Base-by-base conservation (phyloP, 1,140 invertebrate species). In the Ostrea denselamellosa region DNA sequence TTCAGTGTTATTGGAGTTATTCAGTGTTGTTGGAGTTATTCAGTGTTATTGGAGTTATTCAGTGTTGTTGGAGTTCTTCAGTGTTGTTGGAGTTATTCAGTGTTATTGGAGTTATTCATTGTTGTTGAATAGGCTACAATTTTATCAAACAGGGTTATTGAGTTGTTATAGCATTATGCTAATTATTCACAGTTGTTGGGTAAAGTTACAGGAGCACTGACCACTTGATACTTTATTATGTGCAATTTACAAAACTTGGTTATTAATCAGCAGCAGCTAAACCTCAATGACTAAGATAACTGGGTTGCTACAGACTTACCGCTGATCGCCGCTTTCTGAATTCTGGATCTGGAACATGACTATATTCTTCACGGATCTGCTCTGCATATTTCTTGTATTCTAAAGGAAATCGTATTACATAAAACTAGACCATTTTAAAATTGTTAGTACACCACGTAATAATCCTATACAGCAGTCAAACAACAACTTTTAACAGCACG, bases 311-410 rank as follows among this genome's bases (percentile, higher is more conserved):
- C 9, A 28, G 2, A 62, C 22, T 86, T 83, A 87, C 89, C 85
- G 86, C 65, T 34, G 83, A 68, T 88, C 90, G 85, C 4, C 86
- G 83, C 54, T 52, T 58, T 34, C 65, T 86, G 54, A 85, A 91
- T 17, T 81, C 68, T 17, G 83, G 65, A 65, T 86, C 86, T 25
- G 52, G 53, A 52, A 85, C 22, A 44, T 91, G 90, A n/a, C 58
- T 85, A 51, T 91, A 90, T 77, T 91, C 90, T n/a, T 19, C n/a
- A 82, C 86, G 82, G 52, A 91, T 91, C 53, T 90, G 44, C 19
- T 14, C 58, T 71, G 90, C 87, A 58, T 91, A 91, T 53, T 87
- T 14, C 58, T 86, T 86, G 34, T 91, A 91, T 5, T 82, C 90
- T 91, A 86, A 34, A 86, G 58, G 28, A 85, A 65, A 25, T n/a